phyloP scores from a whole-genome alignment of 2,888 invertebrate genomes.

The Chrysina gloriosa region DNA sequence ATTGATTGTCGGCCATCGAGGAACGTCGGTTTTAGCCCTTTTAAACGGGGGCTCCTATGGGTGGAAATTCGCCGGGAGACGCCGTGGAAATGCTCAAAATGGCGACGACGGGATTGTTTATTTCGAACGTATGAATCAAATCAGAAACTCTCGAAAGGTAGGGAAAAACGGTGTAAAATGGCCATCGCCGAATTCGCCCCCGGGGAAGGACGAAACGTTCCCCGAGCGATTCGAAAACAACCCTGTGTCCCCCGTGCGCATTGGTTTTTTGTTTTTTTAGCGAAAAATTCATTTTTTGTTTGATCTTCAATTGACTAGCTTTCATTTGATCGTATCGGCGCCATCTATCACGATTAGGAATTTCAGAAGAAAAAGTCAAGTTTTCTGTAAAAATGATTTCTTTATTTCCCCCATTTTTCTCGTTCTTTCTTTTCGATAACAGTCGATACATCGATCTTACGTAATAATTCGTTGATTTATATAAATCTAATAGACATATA shows the following conservation, averaged over 20 bases:
- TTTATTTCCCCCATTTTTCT: conserved; percentile 20
- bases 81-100: conserved; percentile 39
- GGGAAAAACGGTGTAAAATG: background rate
- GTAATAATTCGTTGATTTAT: conserved; percentile 42
- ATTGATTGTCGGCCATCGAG: conserved; percentile 45
- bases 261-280: conserved; percentile 29
- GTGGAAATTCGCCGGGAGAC: background rate
- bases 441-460: conserved; percentile 37
- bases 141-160: background rate
- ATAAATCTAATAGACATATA: conserved; percentile 38
- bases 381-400: conserved; percentile 38
- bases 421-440: conserved; percentile 22
- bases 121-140: conserved; percentile 2
- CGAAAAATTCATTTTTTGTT: conserved; percentile 11
- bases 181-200: background rate
- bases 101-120: conserved; percentile 40
- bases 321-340: background rate
- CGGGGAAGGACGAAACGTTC: too few species aligned
- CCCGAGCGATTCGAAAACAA: too few species aligned
- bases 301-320: conserved; percentile 37
- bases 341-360: conserved; percentile 14
- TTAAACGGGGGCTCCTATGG: background rate
- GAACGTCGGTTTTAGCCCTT: background rate
- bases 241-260: too few species aligned
- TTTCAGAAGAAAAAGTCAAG: background rate